Evolutionary conservation across 2,797 vertebrate genomes (phyloP), one percentile per base, ranked within the genome.

Genomic region (Eidolon dupreanum): DNA sequence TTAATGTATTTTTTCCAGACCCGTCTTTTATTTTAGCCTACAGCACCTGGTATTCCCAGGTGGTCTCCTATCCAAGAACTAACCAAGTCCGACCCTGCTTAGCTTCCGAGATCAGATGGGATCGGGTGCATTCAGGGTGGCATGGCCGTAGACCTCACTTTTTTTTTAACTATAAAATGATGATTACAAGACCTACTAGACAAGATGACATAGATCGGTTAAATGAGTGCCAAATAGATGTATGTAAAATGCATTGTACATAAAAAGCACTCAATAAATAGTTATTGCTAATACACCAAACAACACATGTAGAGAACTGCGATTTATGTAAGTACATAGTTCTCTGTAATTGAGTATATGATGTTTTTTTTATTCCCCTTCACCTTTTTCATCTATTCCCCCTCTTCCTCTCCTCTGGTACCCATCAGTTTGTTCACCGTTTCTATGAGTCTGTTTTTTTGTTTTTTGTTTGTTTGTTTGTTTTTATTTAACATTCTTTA

Each of bases 271-370:
- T 86, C 31, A 55, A 0, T 93, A 59, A 66, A 75, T 49, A 19
- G 20, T 63, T 46, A 11, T 10, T 57, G 5, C 22, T n/a, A n/a
- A 28, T 16, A 74, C 57, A 20, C 15, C 63, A 33, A 28, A 63
- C 15, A 53, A 16, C 4, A 28, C 17, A 9, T 61, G 5, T 24
- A 11, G 7, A 17, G 57, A 22, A 17, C 28, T 43, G 10, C 41
- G 4, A 0, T 49, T 73, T 36, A 12, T 1, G 6, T 22, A n/a
- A 33, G 33, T 8, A 6, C 1, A 8, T 6, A 10, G 46, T 28
- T 33, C 9, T 6, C 46, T 31, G 12, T 46, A 3, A n/a, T 63
- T 36, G 22, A 7, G 3, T 41, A 26, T 6, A 5, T 46, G 26
- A 15, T 6, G 7, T n/a, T 63, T 31, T 63, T n/a, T 63, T n/a